Evolutionary conservation across 2,797 vertebrate species (phyloP), one percentile per base, ranked within the genome.

Genomic region (Cheirogaleus major): DNA sequence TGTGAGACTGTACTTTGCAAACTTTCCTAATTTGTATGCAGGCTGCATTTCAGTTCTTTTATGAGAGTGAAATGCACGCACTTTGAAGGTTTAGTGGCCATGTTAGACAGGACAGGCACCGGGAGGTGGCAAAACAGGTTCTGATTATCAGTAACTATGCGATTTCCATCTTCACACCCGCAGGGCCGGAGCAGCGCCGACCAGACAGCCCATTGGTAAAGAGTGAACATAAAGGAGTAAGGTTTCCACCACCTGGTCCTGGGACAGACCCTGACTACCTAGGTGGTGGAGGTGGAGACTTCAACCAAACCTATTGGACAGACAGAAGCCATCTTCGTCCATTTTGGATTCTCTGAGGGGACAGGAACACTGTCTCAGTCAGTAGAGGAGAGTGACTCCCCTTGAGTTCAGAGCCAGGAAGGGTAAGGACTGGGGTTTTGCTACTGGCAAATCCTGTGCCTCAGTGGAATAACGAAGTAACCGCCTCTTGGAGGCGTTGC

Each of bases 131-230:
- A 78, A 38, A 27, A 5, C 9, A 1, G 7, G 7, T 75, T 45
- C 5, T 18, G 32, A 20, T 5, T 59, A 52, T 22, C 20, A 17
- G 32, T 41, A 30, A 50, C 14, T 27, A 11, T 0, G 10, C 3
- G 13, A 6, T 80, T 81, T 61, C 57, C 32, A 38, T 55, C 22
- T 70, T 73, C 12, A 2, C 18, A 38, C 14, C 35, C 22, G 15
- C 22, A 11, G 23, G n/a, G 59, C 50, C 22, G 7, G 65, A 0
- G 27, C 0, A 23, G 22, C 22, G 23, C 25, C 0, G 0, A 7
- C 5, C 5, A 3, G 2, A 8, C 3, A 14, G 43, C 20, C 41
- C 50, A 32, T 22, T 30, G 22, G 22, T 25, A 38, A 72, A 70
- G n/a, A 20, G 8, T 23, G 7, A 59, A 14, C 1, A 9, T 1